Evolutionary conservation across 2,113 vertebrate genomes (phyloP), one percentile per base, ranked within the genome.

Genomic region (Cyanoramphus novaezelandiae): DNA sequence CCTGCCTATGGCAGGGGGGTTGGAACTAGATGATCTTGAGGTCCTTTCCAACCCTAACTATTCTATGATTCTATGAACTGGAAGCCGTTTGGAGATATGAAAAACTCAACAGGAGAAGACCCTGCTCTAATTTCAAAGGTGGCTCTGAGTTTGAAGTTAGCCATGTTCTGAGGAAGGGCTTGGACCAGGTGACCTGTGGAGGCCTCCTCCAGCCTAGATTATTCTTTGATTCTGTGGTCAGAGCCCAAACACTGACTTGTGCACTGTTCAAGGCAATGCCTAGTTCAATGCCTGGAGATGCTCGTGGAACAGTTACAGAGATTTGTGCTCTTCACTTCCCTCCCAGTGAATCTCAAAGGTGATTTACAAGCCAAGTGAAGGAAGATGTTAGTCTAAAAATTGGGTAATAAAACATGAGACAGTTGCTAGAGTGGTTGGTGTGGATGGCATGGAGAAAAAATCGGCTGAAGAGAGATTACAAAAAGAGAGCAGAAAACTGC

Each of bases 71-170:
- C 39, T 39, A 39, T 39, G 39, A 88, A 78, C 46, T 78, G 82
- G 64, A 86, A 94, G 88, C n/a, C 31, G 59, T 65, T 44, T 67
- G 25, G 68, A 92, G 44, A 62, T 87, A 46, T 15, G 89, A 12
- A 82, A 91, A 94, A 90, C 23, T 68, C 60, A 87, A 18, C 39
- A 68, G 47, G 44, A 80, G 43, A 72, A 90, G 77, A 63, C 15
- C 19, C 17, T 82, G 28, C 13, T 68, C 33, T 82, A 47, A 60
- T 49, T 85, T 93, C 65, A 91, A 85, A 82, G 29, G 47, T 89
- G 43, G 28, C 17, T 87, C 43, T 82, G 59, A 94, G 89, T 75
- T 41, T 71, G 41, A 67, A 89, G 28, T 63, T 68, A 71, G 29
- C 20, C 12, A 9, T 23, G 12, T 70, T 79, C 70, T 82, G 47